A percentile compares a stretch with the other conserved stretches of the same genome.
phyloP scores from a whole-genome alignment of 2,113 vertebrate species.

The Pseudonaja textilis region DNA sequence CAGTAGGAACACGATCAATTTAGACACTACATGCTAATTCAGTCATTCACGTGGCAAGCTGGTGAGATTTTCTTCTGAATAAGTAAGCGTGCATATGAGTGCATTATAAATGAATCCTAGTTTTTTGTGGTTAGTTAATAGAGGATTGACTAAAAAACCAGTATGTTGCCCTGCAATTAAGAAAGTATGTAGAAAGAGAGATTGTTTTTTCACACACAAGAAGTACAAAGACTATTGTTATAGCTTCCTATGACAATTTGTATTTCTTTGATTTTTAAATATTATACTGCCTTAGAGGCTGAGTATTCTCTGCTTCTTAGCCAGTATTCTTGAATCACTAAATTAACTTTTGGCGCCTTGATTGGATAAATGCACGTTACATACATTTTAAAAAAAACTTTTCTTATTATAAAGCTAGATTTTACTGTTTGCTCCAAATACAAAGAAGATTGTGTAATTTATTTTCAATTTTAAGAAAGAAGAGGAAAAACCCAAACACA shows the following conservation, averaged over 20 bases:
- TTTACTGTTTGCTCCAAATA: neutral
- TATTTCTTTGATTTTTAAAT: neutral
- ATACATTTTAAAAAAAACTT: too few relatives aligned
- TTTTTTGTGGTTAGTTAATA: neutral
- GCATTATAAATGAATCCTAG: neutral
- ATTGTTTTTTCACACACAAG: neutral
- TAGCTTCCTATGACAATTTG: neutral
- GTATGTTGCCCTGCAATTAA: neutral
- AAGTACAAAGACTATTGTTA: neutral
- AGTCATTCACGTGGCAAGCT: neutral
- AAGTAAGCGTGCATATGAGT: neutral
- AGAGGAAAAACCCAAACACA: neutral
- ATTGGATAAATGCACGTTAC: neutral
- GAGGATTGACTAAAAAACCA: neutral
- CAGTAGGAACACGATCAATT: neutral
- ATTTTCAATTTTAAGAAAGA: neutral
- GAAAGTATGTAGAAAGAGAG: neutral
- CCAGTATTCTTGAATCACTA: neutral
- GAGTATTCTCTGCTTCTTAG: neutral
- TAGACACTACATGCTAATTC: neutral
- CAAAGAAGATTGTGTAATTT: neutral
- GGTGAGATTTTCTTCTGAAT: neutral
- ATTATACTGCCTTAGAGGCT: neutral
- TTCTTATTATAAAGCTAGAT: neutral
- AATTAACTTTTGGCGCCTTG: neutral